These are phyloP conservation scores for Nebria brevicollis DNA, from an alignment of 2,888 invertebrate species.

Conservation along the genomic window DNA sequence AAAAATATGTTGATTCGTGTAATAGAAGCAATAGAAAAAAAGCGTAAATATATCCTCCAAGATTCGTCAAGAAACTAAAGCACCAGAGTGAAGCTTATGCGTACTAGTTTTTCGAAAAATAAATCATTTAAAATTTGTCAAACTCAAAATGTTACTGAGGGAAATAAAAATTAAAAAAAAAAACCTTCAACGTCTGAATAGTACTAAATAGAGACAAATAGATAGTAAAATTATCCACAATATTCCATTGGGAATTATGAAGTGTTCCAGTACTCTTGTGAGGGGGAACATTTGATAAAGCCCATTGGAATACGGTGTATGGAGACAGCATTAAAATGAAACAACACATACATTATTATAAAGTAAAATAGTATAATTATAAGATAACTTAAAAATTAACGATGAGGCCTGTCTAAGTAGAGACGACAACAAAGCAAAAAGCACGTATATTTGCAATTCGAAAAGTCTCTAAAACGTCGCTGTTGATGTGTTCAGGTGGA, in stretches of 20 bases:
- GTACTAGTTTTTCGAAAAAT: background rate
- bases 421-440: slow-evolving; percentile 40
- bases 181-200: background rate
- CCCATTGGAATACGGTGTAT: slow-evolving; percentile 4
- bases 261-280: background rate
- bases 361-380: slow-evolving; percentile 28
- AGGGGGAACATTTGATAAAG: background rate
- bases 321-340: slow-evolving; percentile 27
- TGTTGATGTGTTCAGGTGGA: slow-evolving; percentile 5
- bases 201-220: background rate
- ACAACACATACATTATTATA: slow-evolving; percentile 41
- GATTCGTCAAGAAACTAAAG: background rate
- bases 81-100: background rate
- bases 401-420: slow-evolving; percentile 42
- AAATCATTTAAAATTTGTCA: background rate
- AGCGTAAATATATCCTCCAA: background rate
- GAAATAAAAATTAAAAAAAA: background rate
- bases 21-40: background rate
- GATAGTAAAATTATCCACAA: background rate
- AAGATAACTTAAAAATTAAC: slow-evolving; percentile 39
- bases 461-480: slow-evolving; percentile 2
- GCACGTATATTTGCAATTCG: slow-evolving; percentile 23
- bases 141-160: background rate
- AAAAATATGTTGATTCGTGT: background rate
- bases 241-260: background rate